phyloP scores from a whole-genome alignment of 2,797 vertebrate species.

The Eospalax fontanierii region DNA sequence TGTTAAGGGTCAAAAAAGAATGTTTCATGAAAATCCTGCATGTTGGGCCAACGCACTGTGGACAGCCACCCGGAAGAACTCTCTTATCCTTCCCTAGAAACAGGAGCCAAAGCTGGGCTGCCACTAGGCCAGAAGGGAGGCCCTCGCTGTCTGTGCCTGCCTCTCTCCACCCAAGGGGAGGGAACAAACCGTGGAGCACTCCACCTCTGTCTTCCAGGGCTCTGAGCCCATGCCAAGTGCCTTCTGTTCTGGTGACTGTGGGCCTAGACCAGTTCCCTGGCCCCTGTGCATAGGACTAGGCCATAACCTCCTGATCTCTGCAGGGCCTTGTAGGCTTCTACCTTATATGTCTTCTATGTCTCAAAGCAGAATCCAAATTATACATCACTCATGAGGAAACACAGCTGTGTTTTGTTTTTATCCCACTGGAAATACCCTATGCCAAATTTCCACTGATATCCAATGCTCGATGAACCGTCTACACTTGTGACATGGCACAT shows the following conservation, averaged over 20 bases:
- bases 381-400: fast-evolving
- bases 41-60: fast-evolving
- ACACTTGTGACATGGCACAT: background rate
- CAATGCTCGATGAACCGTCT: too few species aligned
- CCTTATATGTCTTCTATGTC: background rate
- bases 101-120: background rate
- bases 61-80: fast-evolving
- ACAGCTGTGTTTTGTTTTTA: fast-evolving
- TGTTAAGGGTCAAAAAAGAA: too few species aligned
- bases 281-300: fast-evolving
- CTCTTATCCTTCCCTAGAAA: background rate
- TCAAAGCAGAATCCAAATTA: background rate
- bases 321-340: fast-evolving
- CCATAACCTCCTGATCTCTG: fast-evolving
- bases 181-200: background rate
- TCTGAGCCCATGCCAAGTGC: background rate
- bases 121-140: background rate
- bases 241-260: background rate
- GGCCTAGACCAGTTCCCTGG: background rate
- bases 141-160: too few species aligned
- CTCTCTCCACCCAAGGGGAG: background rate
- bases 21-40: fast-evolving
- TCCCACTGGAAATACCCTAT: background rate
- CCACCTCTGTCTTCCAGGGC: background rate
- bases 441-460: background rate